Evolutionary conservation across 2,888 invertebrate genomes (phyloP).

Genomic region (Pogonocherus hispidulus): DNA sequence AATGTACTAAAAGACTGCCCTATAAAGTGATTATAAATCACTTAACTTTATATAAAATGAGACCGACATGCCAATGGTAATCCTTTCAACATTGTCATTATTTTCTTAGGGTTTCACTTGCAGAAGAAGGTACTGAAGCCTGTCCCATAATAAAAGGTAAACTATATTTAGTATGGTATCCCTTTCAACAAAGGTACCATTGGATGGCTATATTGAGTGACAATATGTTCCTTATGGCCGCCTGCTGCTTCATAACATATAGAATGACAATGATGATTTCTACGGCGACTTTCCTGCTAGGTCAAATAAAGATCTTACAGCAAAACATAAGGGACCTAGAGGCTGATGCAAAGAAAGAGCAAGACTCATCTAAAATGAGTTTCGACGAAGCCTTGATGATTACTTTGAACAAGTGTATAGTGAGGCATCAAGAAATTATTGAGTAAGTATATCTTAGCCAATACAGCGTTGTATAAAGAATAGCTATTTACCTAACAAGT

Average conservation of each 20-base stretch:
- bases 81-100: not conserved
- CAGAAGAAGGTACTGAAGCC: slow-evolving; percentile 10
- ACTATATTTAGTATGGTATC: slow-evolving; percentile 36
- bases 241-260: slow-evolving; percentile 23
- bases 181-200: slow-evolving; percentile 7
- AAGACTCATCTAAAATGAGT: not conserved
- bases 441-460: slow-evolving; percentile 14
- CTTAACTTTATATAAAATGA: too few relatives aligned
- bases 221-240: slow-evolving; percentile 14
- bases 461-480: too few relatives aligned
- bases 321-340: slow-evolving; percentile 15
- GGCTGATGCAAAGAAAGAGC: not conserved
- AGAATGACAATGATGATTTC: slow-evolving; percentile 28
- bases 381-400: not conserved
- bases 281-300: slow-evolving; percentile 15
- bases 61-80: too few relatives aligned
- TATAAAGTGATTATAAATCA: too few relatives aligned
- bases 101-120: slow-evolving; percentile 13
- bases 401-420: not conserved
- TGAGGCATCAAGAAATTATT: slow-evolving; percentile 29
- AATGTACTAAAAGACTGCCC: too few relatives aligned
- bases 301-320: slow-evolving; percentile 35
- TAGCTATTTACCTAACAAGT: too few relatives aligned
- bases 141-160: slow-evolving; percentile 29
- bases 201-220: slow-evolving; percentile 34